Conservation (phyloP, 2,888 invertebrate species). For the Orthosia gothica region DNA sequence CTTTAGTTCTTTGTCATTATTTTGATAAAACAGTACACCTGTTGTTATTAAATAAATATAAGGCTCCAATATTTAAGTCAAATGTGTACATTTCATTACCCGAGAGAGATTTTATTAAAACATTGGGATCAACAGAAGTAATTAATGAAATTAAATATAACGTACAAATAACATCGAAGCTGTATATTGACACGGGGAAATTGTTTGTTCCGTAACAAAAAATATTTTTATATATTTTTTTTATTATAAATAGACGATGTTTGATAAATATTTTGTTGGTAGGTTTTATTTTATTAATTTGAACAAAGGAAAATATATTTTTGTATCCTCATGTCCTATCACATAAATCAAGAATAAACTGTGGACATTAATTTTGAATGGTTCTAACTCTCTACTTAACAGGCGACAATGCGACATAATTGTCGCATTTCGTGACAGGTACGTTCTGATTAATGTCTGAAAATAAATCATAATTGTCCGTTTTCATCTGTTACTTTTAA, state of each 20-base stretch:
- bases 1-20: neutral
- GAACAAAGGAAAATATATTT: neutral
- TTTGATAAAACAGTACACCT: neutral
- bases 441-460: no score
- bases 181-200: neutral
- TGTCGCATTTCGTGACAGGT: no score
- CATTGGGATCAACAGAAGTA: conserved; percentile 2
- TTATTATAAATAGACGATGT: neutral
- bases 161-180: conserved; percentile 16
- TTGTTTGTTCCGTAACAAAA: neutral
- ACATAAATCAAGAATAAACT: neutral
- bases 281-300: neutral
- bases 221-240: no score
- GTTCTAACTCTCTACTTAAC: no score
- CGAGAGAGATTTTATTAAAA: neutral
- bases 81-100: conserved; percentile 4
- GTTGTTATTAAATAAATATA: neutral
- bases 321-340: neutral
- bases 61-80: neutral
- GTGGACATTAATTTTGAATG: neutral
- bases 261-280: neutral
- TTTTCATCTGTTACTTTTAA: no score
- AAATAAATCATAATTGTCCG: no score
- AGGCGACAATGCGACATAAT: no score
- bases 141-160: conserved; percentile 18